These are phyloP conservation scores for Coendou prehensilis DNA, from an alignment of 2,797 vertebrate species.

Conservation along the genomic window DNA sequence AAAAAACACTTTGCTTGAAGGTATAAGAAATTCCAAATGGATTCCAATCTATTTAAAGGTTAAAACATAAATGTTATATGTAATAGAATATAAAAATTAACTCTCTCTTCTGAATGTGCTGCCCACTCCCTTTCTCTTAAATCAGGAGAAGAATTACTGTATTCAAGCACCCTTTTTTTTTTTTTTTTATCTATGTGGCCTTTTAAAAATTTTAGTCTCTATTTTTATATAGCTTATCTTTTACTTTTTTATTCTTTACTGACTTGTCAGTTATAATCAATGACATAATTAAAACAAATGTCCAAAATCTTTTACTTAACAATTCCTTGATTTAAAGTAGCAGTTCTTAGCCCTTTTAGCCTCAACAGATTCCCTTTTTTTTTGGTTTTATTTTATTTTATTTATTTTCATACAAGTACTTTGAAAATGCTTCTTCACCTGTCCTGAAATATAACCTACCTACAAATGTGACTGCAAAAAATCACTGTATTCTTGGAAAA, in stretches of 20 bases:
- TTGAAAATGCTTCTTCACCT: background rate
- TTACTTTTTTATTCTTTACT: conserved; percentile 26
- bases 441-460: background rate
- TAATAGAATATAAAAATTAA: background rate
- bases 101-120: background rate
- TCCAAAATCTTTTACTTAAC: background rate
- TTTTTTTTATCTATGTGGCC: background rate
- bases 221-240: background rate
- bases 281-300: conserved; percentile 31
- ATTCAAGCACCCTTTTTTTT: background rate
- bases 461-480: background rate
- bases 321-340: background rate
- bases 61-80: conserved; percentile 2
- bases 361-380: background rate
- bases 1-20: background rate
- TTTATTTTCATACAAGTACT: background rate
- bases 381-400: background rate
- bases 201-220: background rate
- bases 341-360: background rate
- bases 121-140: background rate
- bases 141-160: background rate
- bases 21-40: background rate
- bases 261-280: background rate
- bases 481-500: background rate
- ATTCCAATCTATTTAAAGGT: background rate